phyloP scores from a whole-genome alignment of 2,113 vertebrate species.

The Lophochroa leadbeateri region DNA sequence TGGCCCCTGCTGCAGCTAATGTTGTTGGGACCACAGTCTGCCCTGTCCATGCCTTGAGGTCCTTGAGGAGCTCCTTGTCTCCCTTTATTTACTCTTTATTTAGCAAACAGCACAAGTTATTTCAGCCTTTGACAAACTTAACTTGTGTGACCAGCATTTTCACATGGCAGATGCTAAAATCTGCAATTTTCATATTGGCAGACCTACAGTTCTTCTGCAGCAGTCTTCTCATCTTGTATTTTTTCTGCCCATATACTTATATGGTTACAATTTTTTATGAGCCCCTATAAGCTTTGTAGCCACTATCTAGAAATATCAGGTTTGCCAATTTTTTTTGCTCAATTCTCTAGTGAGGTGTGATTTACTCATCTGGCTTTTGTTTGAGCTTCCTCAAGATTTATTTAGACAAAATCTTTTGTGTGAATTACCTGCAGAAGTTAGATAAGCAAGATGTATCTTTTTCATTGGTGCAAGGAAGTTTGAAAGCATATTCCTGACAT shows the following conservation, averaged over 20 bases:
- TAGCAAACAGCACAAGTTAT: neutral
- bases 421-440: slow-evolving; percentile 19
- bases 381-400: slow-evolving; percentile 30
- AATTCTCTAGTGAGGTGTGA: neutral
- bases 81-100: neutral
- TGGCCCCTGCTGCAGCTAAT: neutral
- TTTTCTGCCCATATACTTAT: neutral
- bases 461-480: neutral
- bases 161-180: slow-evolving; percentile 10
- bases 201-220: neutral
- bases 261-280: neutral
- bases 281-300: slow-evolving; percentile 1
- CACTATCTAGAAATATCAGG: neutral
- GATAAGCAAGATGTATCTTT: slow-evolving; percentile 23
- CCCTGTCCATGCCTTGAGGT: neutral
- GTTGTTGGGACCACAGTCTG: neutral
- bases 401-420: slow-evolving; percentile 14
- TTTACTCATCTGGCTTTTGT: slow-evolving; percentile 32
- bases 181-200: neutral
- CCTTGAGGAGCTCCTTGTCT: neutral
- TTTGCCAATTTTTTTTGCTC: slow-evolving; percentile 32
- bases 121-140: neutral
- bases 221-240: neutral
- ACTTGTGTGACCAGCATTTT: neutral
- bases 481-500: slow-evolving; percentile 29